Conservation (phyloP, 2,797 vertebrate genomes). For the Myripristis jacobus region DNA sequence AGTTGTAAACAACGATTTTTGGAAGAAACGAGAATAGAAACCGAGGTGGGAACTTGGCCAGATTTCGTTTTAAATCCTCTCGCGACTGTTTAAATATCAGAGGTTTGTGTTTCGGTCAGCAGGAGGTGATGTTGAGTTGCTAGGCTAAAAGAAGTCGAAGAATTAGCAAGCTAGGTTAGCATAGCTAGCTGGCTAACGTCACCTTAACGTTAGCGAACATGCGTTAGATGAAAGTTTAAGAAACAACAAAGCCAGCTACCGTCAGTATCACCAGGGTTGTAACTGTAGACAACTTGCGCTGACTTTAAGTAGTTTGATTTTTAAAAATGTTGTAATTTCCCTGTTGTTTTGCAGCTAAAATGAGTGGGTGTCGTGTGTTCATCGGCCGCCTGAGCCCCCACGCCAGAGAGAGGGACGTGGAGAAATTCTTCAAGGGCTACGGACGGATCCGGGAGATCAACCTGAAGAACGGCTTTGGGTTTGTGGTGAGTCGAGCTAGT, state of each 20-base stretch:
- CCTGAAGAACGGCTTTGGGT: conserved; percentile 94
- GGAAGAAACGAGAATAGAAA: background rate
- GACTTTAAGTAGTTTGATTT: background rate
- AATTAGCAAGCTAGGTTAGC: too few species aligned
- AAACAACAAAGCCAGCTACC: background rate
- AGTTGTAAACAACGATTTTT: background rate
- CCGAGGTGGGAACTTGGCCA: conserved; percentile 22
- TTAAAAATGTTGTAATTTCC: background rate
- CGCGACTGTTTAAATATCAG: fast-evolving
- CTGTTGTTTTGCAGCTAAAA: conserved; percentile 45
- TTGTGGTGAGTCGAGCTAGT: conserved; percentile 87
- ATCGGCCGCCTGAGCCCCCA: conserved; percentile 93
- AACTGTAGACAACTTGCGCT: too few species aligned
- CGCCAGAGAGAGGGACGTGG: conserved; percentile 92
- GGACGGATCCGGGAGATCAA: conserved; percentile 93
- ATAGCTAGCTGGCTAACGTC: conserved; percentile 21
- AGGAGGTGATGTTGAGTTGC: background rate
- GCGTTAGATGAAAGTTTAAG: background rate
- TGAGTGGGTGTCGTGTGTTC: conserved; percentile 94
- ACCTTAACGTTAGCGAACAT: background rate
- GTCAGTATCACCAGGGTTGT: too few species aligned
- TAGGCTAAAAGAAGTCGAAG: conserved; percentile 39
- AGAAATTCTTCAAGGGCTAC: conserved; percentile 97
- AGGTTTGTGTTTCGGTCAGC: fast-evolving
- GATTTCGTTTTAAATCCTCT: fast-evolving